Conservation (phyloP, 2,113 vertebrate genomes). For the Mobula hypostoma region DNA sequence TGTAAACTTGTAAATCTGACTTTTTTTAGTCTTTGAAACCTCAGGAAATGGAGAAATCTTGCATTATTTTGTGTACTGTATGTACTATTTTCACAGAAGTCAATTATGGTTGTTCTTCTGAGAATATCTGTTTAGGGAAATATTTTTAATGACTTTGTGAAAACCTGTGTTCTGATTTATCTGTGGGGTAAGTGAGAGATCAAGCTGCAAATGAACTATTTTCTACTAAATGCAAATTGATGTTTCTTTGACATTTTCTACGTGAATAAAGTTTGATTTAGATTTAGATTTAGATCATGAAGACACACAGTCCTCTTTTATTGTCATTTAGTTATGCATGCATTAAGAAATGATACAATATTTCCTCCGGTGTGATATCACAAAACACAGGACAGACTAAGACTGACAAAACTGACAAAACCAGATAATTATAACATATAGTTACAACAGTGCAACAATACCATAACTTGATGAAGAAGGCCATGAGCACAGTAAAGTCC, state of each 20-base stretch:
- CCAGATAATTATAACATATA: no score
- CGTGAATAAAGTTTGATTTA: background rate
- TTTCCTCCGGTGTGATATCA: no score
- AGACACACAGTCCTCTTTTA: no score
- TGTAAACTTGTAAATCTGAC: background rate
- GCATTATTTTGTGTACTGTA: background rate
- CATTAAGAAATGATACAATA: no score
- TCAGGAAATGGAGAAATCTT: background rate
- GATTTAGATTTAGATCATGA: no score
- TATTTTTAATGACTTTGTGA: background rate
- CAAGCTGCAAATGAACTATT: background rate
- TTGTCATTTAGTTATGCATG: no score
- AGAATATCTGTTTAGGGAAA: background rate
- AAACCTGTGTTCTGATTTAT: background rate
- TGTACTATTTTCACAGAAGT: background rate
- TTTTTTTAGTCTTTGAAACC: background rate
- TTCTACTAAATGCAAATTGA: background rate
- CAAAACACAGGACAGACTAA: no score
- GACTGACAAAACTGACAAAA: no score
- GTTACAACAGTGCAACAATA: no score
- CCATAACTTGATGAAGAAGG: no score
- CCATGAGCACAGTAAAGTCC: no score
- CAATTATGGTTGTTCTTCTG: background rate
- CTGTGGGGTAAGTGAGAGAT: background rate
- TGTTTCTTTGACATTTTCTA: conserved; percentile 4